Evolutionary conservation across 2,888 invertebrate species (phyloP), one percentile per base, ranked within the genome.

Genomic region (Atherix ibis): DNA sequence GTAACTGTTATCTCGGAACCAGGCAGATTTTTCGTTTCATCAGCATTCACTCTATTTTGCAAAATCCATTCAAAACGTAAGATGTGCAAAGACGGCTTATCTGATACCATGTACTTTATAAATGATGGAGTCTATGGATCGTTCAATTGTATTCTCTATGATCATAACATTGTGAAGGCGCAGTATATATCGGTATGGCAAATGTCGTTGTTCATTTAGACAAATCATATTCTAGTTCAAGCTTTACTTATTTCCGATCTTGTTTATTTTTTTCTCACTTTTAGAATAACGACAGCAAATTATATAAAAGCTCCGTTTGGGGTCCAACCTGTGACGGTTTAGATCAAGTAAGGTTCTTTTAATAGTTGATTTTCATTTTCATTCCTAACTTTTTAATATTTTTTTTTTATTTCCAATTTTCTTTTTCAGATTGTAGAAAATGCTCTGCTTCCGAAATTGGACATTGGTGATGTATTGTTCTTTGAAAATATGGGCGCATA

Each of bases 101-200:
- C 28, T 19, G 54, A 57, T 2, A 64, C 70, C 56, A 95, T 95
- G 94, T 97, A 97, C 63, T 98, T 92, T 67, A 81, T 98, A 52
- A 97, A 97, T 63, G 98, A 98, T 62, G 97, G 98, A 5, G 91
- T 98, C 38, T 98, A 98, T 62, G 97, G 97, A 38, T 92, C 94
- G 37, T 98, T 98, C 71, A 98, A 97, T 67, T 92, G 91, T 64
- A 71, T 94, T 48, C 69, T 98, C 22, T 95, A 87, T 51, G 97
- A 98, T 63, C 92, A 97, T 59, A 84, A 85, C 48, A 68, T 70
- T 26, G 82, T 88, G 6, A 65, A 64, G 33, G 79, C 88, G 71
- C 74, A 53, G 51, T 64, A 52, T 36, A 51, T 54, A 33, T 37
- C 50, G 47, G 60, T 58, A 46, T 36, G 40, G 22, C 18, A 17